Percentiles rank a stretch among this genome's conserved stretches.
phyloP scores from a whole-genome alignment of 37 sponge, comb jelly and placozoan species.

The Chondrilla cf. caribensis region DNA sequence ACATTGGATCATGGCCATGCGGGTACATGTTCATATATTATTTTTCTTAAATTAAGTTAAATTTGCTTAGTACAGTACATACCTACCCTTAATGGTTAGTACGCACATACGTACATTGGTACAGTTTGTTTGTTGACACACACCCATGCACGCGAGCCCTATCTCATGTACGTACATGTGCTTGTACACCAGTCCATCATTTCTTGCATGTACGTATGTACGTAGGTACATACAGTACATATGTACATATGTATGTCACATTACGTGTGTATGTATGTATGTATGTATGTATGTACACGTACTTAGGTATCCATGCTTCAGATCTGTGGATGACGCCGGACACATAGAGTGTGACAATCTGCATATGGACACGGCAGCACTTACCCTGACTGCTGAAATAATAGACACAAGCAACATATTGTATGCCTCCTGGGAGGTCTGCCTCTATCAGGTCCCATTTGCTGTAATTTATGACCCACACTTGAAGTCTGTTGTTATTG shows the following conservation, averaged over 20 bases:
- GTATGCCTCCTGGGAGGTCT: background rate
- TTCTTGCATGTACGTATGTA: background rate
- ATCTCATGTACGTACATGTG: too few relatives aligned
- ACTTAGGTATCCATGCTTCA: background rate
- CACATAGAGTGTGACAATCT: background rate
- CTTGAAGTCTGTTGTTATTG: background rate
- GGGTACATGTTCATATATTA: too few relatives aligned
- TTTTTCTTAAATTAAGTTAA: too few relatives aligned
- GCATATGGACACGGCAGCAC: background rate
- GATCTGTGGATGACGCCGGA: background rate
- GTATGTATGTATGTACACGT: too few relatives aligned
- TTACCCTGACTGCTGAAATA: background rate
- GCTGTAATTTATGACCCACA: background rate
- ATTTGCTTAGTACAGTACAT: too few relatives aligned
- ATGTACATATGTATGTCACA: background rate
- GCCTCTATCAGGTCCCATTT: background rate
- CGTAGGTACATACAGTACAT: background rate
- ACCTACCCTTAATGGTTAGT: too few relatives aligned
- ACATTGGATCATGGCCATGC: too few relatives aligned
- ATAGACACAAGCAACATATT: background rate
- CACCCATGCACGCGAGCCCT: too few relatives aligned
- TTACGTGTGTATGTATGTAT: too few relatives aligned
- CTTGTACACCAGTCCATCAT: too few relatives aligned
- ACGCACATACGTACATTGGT: too few relatives aligned
- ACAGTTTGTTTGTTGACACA: too few relatives aligned